Evolutionary conservation across 2,113 vertebrate species (phyloP).

Genomic region (Urocolius indicus): DNA sequence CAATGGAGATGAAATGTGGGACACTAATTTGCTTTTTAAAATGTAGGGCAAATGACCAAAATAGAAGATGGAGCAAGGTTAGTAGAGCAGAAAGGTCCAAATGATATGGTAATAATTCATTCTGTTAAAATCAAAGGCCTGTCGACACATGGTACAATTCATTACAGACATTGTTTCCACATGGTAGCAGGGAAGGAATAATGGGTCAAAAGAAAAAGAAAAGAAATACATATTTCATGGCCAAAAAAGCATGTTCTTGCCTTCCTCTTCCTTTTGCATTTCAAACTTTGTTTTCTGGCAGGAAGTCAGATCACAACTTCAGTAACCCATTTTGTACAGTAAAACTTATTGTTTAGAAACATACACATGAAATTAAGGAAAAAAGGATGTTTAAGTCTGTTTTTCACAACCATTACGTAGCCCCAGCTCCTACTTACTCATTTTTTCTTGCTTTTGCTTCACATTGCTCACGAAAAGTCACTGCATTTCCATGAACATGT

Average conservation of each 20-base stretch:
- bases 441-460: background rate
- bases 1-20: background rate
- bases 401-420: background rate
- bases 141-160: background rate
- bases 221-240: background rate
- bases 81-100: constrained; percentile 67
- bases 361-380: background rate
- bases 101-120: constrained; percentile 7
- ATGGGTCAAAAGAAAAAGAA: background rate
- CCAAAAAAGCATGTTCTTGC: background rate
- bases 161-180: background rate
- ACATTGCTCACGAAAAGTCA: background rate
- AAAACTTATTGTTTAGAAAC: background rate
- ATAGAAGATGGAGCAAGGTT: constrained; percentile 57
- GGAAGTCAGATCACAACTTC: background rate
- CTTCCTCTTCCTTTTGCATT: background rate
- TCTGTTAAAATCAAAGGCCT: background rate
- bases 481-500: background rate
- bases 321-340: background rate
- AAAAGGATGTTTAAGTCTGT: background rate
- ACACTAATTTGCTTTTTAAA: constrained; percentile 10
- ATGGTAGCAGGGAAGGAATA: background rate
- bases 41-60: constrained; percentile 60
- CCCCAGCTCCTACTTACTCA: background rate
- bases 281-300: background rate